These are phyloP conservation scores for Drosophila nigromelanica DNA, from an alignment of 1,140 invertebrate genomes.

Conservation along the genomic window DNA sequence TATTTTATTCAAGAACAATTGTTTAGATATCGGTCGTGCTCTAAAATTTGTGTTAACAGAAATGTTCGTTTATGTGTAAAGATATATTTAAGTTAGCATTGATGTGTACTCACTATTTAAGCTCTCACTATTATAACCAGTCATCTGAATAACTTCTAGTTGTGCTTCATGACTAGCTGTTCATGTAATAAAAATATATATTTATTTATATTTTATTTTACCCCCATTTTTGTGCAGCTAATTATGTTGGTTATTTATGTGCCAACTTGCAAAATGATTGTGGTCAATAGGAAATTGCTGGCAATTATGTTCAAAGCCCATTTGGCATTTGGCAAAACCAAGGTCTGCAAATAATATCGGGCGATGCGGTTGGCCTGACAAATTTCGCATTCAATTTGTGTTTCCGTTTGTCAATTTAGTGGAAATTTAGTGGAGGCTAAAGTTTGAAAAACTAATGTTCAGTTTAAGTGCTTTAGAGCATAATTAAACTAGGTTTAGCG, in stretches of 20 bases:
- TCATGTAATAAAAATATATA: not conserved
- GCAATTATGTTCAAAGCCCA: conserved; percentile 18
- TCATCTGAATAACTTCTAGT: not conserved
- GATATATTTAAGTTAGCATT: no score
- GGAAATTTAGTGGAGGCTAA: conserved; percentile 9
- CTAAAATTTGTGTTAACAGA: not conserved
- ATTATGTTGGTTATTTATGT: conserved; percentile 21
- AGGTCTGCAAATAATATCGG: conserved; percentile 29
- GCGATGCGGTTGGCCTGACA: not conserved
- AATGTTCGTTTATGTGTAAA: no score
- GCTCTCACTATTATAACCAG: no score
- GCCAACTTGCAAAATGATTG: conserved; percentile 4
- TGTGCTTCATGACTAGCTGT: not conserved
- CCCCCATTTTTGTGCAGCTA: not conserved
- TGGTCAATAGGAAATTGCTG: conserved; percentile 16
- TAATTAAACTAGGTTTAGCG: not conserved
- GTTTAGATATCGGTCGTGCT: not conserved
- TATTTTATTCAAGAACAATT: not conserved
- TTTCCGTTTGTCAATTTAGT: conserved; percentile 2
- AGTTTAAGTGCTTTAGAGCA: not conserved
- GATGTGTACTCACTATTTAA: no score
- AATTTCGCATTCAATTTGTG: conserved; percentile 22
- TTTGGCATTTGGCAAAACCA: not conserved
- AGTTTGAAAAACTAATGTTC: not conserved
- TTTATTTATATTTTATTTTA: not conserved